phyloP scores from a whole-genome alignment of 2,888 invertebrate genomes.

The Pristionchus entomophagus region DNA sequence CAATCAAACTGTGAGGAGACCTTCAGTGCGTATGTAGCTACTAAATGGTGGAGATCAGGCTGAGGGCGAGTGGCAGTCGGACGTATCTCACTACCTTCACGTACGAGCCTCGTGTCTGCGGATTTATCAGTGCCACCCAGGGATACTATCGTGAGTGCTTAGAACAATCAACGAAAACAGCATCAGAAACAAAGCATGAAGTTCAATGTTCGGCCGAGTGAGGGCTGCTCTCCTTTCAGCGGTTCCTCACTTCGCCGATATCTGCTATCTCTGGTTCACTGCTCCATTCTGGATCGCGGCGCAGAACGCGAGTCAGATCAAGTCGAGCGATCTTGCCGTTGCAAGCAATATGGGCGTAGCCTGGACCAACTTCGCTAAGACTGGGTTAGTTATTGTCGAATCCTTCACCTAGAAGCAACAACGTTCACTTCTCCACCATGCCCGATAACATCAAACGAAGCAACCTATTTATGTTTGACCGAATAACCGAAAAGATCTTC shows the following conservation, averaged over 20 bases:
- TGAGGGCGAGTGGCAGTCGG: neutral
- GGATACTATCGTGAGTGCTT: neutral
- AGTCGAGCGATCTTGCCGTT: neutral
- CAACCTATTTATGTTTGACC: no score
- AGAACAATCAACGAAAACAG: no score
- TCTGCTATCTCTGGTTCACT: constrained; percentile 4
- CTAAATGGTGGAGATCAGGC: neutral
- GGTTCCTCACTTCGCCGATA: constrained; percentile 8
- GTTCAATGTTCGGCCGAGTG: no score
- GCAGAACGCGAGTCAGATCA: neutral
- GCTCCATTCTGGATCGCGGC: neutral
- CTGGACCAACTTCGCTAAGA: constrained; percentile 23
- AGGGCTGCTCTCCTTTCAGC: no score
- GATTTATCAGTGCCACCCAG: neutral
- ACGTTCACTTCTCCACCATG: no score
- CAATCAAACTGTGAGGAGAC: no score
- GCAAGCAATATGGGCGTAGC: neutral
- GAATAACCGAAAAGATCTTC: neutral
- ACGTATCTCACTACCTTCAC: neutral
- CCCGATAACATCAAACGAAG: no score
- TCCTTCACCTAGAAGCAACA: no score
- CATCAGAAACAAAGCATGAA: no score
- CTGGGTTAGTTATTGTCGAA: neutral
- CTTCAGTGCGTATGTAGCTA: no score
- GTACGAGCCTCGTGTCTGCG: neutral